Base-by-base conservation (phyloP, 2,797 vertebrate species). In the Onychomys arenicola region DNA sequence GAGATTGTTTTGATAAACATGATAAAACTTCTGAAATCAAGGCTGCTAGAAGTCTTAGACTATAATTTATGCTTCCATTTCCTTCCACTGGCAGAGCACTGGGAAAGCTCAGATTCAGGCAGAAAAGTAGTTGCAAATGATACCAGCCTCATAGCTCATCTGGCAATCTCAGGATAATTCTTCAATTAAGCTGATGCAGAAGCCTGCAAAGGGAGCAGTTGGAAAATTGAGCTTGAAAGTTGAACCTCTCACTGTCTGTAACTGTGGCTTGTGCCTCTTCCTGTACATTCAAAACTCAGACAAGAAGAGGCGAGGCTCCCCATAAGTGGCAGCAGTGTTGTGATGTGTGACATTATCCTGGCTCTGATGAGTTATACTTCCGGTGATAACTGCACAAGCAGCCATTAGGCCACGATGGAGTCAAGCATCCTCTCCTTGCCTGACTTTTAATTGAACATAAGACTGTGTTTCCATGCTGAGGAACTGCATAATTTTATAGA, bases 101-200 rank as follows among this genome's bases (percentile, higher is more conserved):
- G 89, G 93, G 96, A 92, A 96, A 96, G 92, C 55, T 77, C 92
- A 59, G 93, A 96, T 85, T 97, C 95, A 78, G n/a, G 86, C 43
- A n/a, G 40, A 95, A 96, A 92, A 92, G 46, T 21, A 77, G 86
- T 21, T 97, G 96, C 92, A 95, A 94, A 96, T 75, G 93, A 84
- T 93, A 21, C 37, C 21, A 61, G 86, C 57, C 91, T 97, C 93
- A 86, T 83, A 55, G 94, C 92, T 97, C 95, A 91, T 89, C 95
- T 92, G 95, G 92, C 94, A 96, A 92, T 93, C 92, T 91, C 78
- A 13, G 96, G 96, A 88, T 96, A 95, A 97, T 97, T 97, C 97
- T 96, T 97, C 96, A 96, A 97, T 97, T 97, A 98, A 95, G 96
- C 19, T 3, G 80, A 96, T 87, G 76, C 71, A 90, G 89, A 43